Conservation (phyloP, 2,888 invertebrate genomes). For the Leptogaster cylindrica region DNA sequence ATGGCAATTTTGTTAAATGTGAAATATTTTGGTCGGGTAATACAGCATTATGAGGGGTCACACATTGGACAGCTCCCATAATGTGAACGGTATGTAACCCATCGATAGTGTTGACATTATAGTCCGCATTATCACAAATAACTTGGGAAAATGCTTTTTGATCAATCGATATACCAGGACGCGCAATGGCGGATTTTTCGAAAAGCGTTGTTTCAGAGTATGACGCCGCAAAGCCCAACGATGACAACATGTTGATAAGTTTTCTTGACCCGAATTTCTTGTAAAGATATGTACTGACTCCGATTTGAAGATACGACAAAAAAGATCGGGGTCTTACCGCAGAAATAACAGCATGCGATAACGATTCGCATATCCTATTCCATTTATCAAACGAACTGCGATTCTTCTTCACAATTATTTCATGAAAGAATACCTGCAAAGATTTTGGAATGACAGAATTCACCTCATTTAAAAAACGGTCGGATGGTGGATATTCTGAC, state of each 20-base stretch:
- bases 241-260: not conserved
- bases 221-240: conserved; percentile 11
- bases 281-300: too few species aligned
- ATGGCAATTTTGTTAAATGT: not conserved
- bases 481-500: not conserved
- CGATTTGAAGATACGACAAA: too few species aligned
- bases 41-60: not conserved
- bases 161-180: not conserved
- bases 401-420: too few species aligned
- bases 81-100: conserved; percentile 7
- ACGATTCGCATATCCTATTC: too few species aligned
- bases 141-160: not conserved
- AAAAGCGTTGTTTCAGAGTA: conserved; percentile 21
- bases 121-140: not conserved
- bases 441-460: not conserved
- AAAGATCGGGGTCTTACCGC: too few species aligned
- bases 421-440: not conserved
- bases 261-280: not conserved
- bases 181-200: not conserved
- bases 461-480: not conserved
- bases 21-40: not conserved
- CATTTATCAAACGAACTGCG: too few species aligned
- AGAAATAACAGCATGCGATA: too few species aligned
- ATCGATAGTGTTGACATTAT: conserved; percentile 1
- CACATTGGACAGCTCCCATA: conserved; percentile 15